Base-by-base conservation (phyloP, 1,140 invertebrate species). In the Hormaphis cornu region DNA sequence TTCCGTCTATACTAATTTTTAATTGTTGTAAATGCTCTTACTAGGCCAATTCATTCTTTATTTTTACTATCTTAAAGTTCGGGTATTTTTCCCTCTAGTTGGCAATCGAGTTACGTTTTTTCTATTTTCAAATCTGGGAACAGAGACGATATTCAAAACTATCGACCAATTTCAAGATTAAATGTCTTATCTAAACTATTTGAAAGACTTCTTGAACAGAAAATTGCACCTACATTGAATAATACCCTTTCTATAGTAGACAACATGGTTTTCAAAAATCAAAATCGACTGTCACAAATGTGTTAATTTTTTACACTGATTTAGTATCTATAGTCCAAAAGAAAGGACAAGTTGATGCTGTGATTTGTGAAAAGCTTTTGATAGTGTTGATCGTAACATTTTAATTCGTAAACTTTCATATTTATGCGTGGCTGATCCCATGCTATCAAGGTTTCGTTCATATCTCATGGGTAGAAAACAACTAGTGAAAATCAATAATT, bases 321-420 rank as follows among this genome's bases (percentile, higher is more conserved):
- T 9, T 70, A 20, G 18, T 22, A 18, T 28, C 26, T 26, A 30
- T 35, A 18, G 16, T 70, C 14, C n/a, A 48, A 10, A 40, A 37
- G n/a, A 20, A 20, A 7, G n/a, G 12, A 22, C 69, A 71, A 52
- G 69, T 72, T 48, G 69, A 71, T 37, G 24, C 40, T 37, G 22
- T 52, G 69, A 72, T 50, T 70, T 72, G 24, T 33, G 9, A 9
- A 72, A 72, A 70, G 69, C 58, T 20, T 70, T 63, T 33, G 48
- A 72, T 22, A 48, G 20, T 42, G 71, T 72, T n/a, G 44, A 63
- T 50, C 9, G 42, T 16, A 22, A 59, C n/a, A 33, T 71, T 48
- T 26, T 71, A 20, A 18, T 53, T 20, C 8, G n/a, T 26, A 70
- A 56, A n/a, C 18, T 70, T 10, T n/a, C 20, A 26, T 33, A 18